A percentile compares a stretch with the other conserved stretches of the same genome.
These are phyloP conservation scores for Eupeodes latifasciatus DNA, from an alignment of 2,888 invertebrate genomes.

Conservation along the genomic window DNA sequence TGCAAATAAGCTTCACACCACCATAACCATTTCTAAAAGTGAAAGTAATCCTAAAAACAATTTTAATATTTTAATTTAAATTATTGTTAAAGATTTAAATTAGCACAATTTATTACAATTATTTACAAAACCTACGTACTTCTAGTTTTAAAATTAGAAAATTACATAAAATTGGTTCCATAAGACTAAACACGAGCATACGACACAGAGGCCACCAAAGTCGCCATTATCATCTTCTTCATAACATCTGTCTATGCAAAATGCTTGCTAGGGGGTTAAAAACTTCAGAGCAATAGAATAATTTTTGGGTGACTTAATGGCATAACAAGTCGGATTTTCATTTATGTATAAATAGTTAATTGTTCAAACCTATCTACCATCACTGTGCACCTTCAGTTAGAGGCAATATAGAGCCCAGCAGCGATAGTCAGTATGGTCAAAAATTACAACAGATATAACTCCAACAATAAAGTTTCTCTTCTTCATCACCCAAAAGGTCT, in stretches of 20 bases:
- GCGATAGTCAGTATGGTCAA: background rate
- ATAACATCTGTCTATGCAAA: slow-evolving; percentile 29
- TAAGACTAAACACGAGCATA: slow-evolving; percentile 22
- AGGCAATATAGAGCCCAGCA: background rate
- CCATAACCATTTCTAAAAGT: no score
- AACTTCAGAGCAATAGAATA: slow-evolving; percentile 28
- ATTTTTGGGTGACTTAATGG: slow-evolving; percentile 48
- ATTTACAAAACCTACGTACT: no score
- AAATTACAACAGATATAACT: slow-evolving; percentile 1
- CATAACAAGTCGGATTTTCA: slow-evolving; percentile 43
- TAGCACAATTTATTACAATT: no score
- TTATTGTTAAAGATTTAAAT: no score
- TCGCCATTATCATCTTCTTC: background rate
- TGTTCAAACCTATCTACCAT: background rate
- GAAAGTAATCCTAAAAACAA: no score
- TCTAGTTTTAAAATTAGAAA: background rate
- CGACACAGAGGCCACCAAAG: background rate
- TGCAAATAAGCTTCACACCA: no score
- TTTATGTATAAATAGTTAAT: slow-evolving; percentile 26
- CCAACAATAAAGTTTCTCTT: slow-evolving; percentile 19
- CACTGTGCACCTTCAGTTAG: background rate
- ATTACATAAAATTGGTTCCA: slow-evolving; percentile 47
- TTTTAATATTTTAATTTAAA: no score
- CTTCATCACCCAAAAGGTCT: background rate
- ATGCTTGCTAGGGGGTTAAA: slow-evolving; percentile 16